Evolutionary conservation across 2,113 vertebrate species (phyloP), one percentile per base, ranked within the genome.

Genomic region (Pagrus major): DNA sequence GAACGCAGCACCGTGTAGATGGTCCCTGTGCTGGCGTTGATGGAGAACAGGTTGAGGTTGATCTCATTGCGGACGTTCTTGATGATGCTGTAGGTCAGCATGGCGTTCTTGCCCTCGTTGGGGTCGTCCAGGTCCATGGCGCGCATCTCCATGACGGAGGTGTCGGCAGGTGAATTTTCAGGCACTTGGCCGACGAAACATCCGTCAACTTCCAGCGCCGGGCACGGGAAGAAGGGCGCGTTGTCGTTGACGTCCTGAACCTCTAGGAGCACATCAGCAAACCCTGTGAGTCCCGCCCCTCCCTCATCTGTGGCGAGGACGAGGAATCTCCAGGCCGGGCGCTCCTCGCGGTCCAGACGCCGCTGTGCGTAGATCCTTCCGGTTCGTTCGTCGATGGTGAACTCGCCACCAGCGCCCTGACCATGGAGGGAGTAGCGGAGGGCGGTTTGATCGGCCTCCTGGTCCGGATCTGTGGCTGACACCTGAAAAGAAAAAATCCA

Each of bases 161-260:
- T 96, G 80, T 95, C 96, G 0, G 96, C 96, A 0, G 95, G 96
- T 0, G 97, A 96, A 78, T 96, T 95, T 81, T 97, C 96, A 31
- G 95, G 91, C 25, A 97, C 67, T 0, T 93, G 89, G 21, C 96
- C 96, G 0, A 86, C 75, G 39, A 97, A 97, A 35, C 96, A 97
- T 23, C 94, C 93, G 0, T 96, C 95, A 0, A 86, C 75, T 47
- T 93, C 91, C 14, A 95, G 91, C 0, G 87, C 77, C 0, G 92
- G 83, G 33, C 97, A 97, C 18, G 96, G 94, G 91, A 97, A 97
- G 42, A 95, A 90, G 6, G 96, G 97, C 0, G 93, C 80, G 0
- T 97, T 97, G 92, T 97, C 97, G 0, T 97, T 97, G 67, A 96
- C 87, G 2, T 97, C 96, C 25, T 69, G 88, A 78, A 97, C 95